phyloP scores from a whole-genome alignment of 2,888 invertebrate genomes.

The Cephus sareptanus region DNA sequence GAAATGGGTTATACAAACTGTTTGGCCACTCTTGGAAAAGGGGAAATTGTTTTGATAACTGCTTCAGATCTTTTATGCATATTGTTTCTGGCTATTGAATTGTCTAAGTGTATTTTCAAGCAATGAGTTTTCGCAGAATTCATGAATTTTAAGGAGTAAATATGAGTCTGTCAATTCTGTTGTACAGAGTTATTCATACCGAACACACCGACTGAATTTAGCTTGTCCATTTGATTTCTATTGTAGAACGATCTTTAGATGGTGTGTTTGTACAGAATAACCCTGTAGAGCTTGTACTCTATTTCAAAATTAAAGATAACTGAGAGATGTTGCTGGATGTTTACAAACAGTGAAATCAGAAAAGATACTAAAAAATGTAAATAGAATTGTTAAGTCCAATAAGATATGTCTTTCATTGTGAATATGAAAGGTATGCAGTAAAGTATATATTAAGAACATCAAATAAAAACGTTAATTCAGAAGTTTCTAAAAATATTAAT shows the following conservation, averaged over 20 bases:
- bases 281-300: background rate
- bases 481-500: background rate
- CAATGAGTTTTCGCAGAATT: background rate
- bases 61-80: background rate
- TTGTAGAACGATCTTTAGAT: background rate
- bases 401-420: background rate
- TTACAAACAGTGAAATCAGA: background rate
- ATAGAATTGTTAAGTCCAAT: background rate
- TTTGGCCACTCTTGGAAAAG: background rate
- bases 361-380: background rate
- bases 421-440: background rate
- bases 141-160: background rate
- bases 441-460: background rate
- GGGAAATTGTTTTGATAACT: constrained; percentile 19
- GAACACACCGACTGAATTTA: too few relatives aligned
- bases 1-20: constrained; percentile 13
- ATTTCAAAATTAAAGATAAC: background rate
- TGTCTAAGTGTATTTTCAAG: background rate
- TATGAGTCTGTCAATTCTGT: too few relatives aligned
- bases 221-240: background rate
- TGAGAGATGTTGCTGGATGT: background rate
- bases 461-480: background rate
- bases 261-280: background rate
- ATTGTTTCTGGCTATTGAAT: background rate
- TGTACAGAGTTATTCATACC: too few relatives aligned